Evolutionary conservation across 2,797 vertebrate genomes (phyloP).

Genomic region (Zenarchopterus dispar): DNA sequence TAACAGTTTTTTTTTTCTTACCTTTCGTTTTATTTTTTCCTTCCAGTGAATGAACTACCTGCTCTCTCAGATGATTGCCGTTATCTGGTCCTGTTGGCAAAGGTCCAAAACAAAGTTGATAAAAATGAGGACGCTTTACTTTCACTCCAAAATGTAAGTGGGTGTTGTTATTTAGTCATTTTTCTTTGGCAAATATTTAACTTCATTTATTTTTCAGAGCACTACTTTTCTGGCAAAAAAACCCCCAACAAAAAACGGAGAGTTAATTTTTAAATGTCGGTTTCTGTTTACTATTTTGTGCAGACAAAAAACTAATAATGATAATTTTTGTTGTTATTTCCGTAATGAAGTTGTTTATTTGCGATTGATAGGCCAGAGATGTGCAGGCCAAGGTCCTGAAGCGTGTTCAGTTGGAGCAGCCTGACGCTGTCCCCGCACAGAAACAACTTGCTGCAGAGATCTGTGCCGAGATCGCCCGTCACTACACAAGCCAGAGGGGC

Average conservation of each 20-base stretch:
- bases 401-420: slow-evolving; percentile 92
- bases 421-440: slow-evolving; percentile 89
- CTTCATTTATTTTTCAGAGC: not conserved
- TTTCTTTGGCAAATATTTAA: not conserved
- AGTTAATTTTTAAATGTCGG: no score
- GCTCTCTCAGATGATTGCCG: slow-evolving; percentile 90
- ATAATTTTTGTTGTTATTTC: not conserved
- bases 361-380: slow-evolving; percentile 86
- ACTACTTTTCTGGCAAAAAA: not conserved
- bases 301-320: not conserved
- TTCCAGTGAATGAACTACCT: slow-evolving; percentile 87
- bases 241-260: no score
- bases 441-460: slow-evolving; percentile 95
- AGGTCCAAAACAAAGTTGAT: slow-evolving; percentile 90
- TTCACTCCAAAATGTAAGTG: slow-evolving; percentile 89
- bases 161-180: not conserved
- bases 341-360: not conserved
- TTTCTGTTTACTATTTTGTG: not conserved
- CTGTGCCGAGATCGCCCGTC: slow-evolving; percentile 95
- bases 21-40: not conserved
- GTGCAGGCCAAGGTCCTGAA: slow-evolving; percentile 94
- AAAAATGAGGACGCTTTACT: slow-evolving; percentile 87
- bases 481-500: slow-evolving; percentile 91
- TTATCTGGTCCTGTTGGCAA: slow-evolving; percentile 91
- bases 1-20: not conserved